Percentiles rank a stretch among this genome's conserved stretches.
Conservation (phyloP, 2,888 invertebrate species). For the Galeruca laticollis region DNA sequence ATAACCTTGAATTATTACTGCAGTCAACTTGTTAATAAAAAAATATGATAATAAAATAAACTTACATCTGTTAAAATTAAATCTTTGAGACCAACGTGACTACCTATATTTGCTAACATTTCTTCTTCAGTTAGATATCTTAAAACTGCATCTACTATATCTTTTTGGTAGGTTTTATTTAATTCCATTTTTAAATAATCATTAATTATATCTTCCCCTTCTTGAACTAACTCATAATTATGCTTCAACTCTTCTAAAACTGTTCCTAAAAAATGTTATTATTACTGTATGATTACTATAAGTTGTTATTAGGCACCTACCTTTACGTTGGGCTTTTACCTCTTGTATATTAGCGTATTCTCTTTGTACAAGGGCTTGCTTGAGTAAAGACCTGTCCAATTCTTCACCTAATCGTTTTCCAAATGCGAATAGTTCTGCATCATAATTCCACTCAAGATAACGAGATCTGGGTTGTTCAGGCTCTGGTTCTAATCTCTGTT, state of each 20-base stretch:
- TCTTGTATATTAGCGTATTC: conserved; percentile 81
- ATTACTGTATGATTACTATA: too few species aligned
- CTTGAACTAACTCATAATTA: conserved; percentile 76
- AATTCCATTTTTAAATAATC: conserved; percentile 75
- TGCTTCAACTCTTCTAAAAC: conserved; percentile 62
- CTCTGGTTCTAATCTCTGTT: conserved; percentile 71
- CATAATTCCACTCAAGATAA: conserved; percentile 88
- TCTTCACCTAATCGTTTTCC: conserved; percentile 86
- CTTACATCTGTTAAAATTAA: conserved; percentile 83
- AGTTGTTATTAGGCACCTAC: conserved; percentile 29
- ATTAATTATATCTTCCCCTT: conserved; percentile 77
- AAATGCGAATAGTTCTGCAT: conserved; percentile 90
- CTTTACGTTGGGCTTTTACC: conserved; percentile 70
- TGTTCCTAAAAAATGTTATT: conserved; percentile 57
- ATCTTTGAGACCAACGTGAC: conserved; percentile 85
- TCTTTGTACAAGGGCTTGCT: conserved; percentile 83
- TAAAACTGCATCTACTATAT: conserved; percentile 78
- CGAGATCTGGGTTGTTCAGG: conserved; percentile 71
- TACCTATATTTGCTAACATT: conserved; percentile 78
- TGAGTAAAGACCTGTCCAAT: conserved; percentile 78
- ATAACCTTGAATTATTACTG: background rate
- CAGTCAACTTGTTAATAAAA: background rate
- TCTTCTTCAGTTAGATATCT: conserved; percentile 76
- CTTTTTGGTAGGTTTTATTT: conserved; percentile 80
- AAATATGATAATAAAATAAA: background rate